Percentiles rank a stretch among this genome's conserved stretches.
Conservation (phyloP, 2,113 vertebrate species). For the Arvicanthis niloticus region DNA sequence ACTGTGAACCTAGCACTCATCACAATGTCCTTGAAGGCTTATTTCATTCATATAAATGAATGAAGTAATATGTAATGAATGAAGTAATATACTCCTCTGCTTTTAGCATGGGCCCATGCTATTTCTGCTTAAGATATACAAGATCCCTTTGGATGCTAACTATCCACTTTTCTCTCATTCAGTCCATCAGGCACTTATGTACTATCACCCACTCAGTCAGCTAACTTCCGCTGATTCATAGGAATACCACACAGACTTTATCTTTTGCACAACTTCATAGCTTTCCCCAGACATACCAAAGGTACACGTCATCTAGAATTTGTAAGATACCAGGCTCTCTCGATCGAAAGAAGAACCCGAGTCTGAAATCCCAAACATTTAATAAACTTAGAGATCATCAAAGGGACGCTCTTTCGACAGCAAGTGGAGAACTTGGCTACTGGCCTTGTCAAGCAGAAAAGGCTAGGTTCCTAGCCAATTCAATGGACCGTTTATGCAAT, state of each 20-base stretch:
- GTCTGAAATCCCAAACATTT: conserved; percentile 45
- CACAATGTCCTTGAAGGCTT: background rate
- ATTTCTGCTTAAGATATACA: background rate
- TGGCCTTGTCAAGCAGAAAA: conserved; percentile 45
- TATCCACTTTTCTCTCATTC: background rate
- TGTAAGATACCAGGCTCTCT: conserved; percentile 16
- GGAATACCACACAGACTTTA: conserved; percentile 9
- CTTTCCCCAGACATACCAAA: conserved; percentile 42
- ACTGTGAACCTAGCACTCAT: background rate
- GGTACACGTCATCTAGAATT: background rate
- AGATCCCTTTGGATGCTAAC: background rate
- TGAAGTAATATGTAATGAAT: too few species aligned
- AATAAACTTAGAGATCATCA: conserved; percentile 57
- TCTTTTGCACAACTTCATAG: conserved; percentile 1
- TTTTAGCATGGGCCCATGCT: background rate
- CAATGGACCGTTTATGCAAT: conserved; percentile 45
- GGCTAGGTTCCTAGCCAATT: conserved; percentile 53
- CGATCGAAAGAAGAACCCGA: conserved; percentile 40
- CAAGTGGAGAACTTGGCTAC: conserved; percentile 46
- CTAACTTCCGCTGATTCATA: background rate
- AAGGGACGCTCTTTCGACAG: conserved; percentile 75
- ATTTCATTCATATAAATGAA: background rate
- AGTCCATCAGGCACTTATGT: background rate
- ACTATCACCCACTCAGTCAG: background rate
- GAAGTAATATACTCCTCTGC: background rate